phyloP scores from a whole-genome alignment of 1,140 invertebrate genomes.

The Heliconius eleuchia region DNA sequence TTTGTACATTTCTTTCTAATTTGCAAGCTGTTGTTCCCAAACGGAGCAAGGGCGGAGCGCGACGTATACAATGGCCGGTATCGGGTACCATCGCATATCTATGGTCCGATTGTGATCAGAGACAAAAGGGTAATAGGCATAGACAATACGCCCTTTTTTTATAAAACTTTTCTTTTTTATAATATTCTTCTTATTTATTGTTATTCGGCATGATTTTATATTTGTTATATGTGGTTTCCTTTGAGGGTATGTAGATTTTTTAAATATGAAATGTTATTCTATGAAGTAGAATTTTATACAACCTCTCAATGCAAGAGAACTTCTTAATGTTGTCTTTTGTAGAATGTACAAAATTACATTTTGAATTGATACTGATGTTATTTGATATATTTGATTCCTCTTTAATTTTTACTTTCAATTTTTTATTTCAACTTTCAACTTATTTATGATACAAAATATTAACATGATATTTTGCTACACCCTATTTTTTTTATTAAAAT shows the following conservation, averaged over 20 bases:
- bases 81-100: constrained; percentile 35
- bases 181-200: constrained; percentile 3
- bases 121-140: constrained; percentile 38
- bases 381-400: background rate
- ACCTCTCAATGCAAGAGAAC: constrained; percentile 18
- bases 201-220: constrained; percentile 18
- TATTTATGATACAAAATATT: background rate
- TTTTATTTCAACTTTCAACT: no score
- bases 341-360: background rate
- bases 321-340: constrained; percentile 5
- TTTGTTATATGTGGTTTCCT: background rate
- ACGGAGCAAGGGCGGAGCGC: constrained; percentile 36
- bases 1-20: constrained; percentile 37
- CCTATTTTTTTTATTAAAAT: background rate
- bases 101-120: constrained; percentile 36
- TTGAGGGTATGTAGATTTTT: constrained; percentile 2
- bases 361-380: background rate
- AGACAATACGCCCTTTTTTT: constrained; percentile 19
- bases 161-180: constrained; percentile 13
- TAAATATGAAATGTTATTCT: background rate
- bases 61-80: constrained; percentile 43
- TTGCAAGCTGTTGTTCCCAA: constrained; percentile 44
- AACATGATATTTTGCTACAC: background rate
- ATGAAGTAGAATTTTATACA: constrained; percentile 1
- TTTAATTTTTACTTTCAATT: background rate